phyloP scores from a whole-genome alignment of 2,888 invertebrate species.

The Synanthedon myopaeformis region DNA sequence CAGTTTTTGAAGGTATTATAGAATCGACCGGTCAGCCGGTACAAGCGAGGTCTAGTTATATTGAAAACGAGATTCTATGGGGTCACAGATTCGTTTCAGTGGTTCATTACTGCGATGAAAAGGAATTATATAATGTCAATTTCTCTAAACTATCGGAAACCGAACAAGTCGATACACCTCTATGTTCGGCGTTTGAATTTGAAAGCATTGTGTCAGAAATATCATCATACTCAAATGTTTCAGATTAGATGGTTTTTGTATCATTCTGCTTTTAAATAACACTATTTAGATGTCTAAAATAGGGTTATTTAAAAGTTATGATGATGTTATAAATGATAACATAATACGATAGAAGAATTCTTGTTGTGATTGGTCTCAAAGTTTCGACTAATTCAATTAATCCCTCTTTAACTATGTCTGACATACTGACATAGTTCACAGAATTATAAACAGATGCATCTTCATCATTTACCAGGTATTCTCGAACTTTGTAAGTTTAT shows the following conservation, averaged over 20 bases:
- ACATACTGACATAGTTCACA: too few relatives aligned
- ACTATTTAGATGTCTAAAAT: too few relatives aligned
- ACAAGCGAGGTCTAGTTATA: conserved; percentile 85
- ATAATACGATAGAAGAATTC: too few relatives aligned
- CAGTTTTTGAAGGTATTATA: conserved; percentile 88
- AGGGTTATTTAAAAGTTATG: too few relatives aligned
- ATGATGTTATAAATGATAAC: too few relatives aligned
- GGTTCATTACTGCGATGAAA: conserved; percentile 78
- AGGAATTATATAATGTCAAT: conserved; percentile 84
- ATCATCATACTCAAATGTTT: background rate
- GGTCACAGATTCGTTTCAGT: conserved; percentile 87
- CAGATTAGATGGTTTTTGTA: too few relatives aligned
- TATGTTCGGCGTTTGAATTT: conserved; percentile 82
- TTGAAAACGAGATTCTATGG: conserved; percentile 86
- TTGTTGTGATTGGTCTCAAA: too few relatives aligned
- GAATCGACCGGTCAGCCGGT: conserved; percentile 90
- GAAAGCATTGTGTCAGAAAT: conserved; percentile 16
- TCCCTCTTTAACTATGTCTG: too few relatives aligned
- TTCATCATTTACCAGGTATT: conserved; percentile 4
- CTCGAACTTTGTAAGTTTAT: conserved; percentile 3
- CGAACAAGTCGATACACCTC: conserved; percentile 85
- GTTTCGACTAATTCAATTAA: too few relatives aligned
- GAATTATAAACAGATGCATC: background rate
- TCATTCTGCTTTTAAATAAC: too few relatives aligned
- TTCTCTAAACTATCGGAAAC: conserved; percentile 90